Evolutionary conservation across 2,797 vertebrate species (phyloP), one percentile per base, ranked within the genome.

Genomic region (Danionella dracula): DNA sequence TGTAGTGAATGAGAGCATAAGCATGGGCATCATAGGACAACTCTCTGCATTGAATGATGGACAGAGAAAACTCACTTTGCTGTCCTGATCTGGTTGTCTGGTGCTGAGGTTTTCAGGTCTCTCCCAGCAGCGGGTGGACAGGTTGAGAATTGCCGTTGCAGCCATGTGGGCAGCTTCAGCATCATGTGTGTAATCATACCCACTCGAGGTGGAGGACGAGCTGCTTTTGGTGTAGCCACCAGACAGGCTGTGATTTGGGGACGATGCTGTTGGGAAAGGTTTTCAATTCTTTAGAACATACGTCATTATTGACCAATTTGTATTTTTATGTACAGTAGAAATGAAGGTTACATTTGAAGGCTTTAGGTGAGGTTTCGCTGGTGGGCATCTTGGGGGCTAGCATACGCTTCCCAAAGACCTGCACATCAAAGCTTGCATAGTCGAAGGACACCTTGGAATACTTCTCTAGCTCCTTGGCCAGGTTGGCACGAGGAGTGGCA

Each of bases 371-470:
- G 83, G 91, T 92, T 90, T 98, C 95, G 81, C 89, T 89, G 64
- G 75, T 88, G 81, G 94, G 90, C 80, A 93, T 93, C 91, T 99
- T 99, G 89, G 96, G 95, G 82, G 94, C 93, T 78, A 99, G 93
- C 92, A 96, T 92, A 67, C 93, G 93, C 88, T 98, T 98, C 86
- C 96, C 96, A 86, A 98, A 98, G 89, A 99, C 95, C 92, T 98
- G 96, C 86, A 95, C 96, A 76, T 98, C 95, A 79, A 99, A 98
- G 93, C 93, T 99, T 91, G 95, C 94, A 93, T 99, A 98, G 93
- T 99, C 96, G 76, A 98, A 99, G 79, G 95, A 97, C 87, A 97
- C 96, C 90, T 98, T 98, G 85, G 97, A 99, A 89, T 98, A 97
- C 74, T 98, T 99, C 87, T 99, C 97, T 83, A 99, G 87, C 87